Base-by-base conservation (phyloP, 2,113 vertebrate species). In the Tetraodon nigroviridis region DNA sequence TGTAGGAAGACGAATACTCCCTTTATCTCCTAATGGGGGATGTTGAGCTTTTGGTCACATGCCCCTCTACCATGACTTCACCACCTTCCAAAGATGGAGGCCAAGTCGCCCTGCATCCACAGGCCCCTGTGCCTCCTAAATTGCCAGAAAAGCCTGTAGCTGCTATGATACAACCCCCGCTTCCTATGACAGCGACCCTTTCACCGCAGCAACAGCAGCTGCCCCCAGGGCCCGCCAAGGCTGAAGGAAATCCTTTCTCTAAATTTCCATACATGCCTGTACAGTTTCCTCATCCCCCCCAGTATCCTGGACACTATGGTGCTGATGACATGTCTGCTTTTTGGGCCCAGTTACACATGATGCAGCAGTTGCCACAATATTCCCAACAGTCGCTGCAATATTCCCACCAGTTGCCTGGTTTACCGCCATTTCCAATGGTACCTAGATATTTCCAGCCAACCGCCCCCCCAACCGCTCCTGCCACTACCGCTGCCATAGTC, bases 1-100 rank as follows among this genome's bases (percentile, higher is more conserved):
- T 75, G 50, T 32, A 78, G 71, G 44, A 75, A 53, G 46, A 71
- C 1, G 21, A 67, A 64, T 51, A 75, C 69, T 47, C 56, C 37
- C 56, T 72, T 1, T 69, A 58, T 41, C 37, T 73, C 32, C 46
- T 58, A 20, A 59, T 65, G 58, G 44, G 0, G 20, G 64, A 76
- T 55, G 27, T 46, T 55, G 69, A 69, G 50, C 32, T 76, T 32
- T 18, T 11, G 5, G 45, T 63, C 46, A 50, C 51, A 22, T 80
- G 70, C 19, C 68, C 73, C 55, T 60, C 12, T 7, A 21, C 47
- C 21, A 46, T 51, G 14, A 10, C 21, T 3, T 55, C 32, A 11
- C 61, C 51, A 52, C 22, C 58, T 29, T 24, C 61, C 27, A 59
- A 20, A 55, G 55, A 65, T 17, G 6, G 11, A 58, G 37, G 48